Conservation (phyloP, 2,888 invertebrate genomes). For the Melanotus villosus region DNA sequence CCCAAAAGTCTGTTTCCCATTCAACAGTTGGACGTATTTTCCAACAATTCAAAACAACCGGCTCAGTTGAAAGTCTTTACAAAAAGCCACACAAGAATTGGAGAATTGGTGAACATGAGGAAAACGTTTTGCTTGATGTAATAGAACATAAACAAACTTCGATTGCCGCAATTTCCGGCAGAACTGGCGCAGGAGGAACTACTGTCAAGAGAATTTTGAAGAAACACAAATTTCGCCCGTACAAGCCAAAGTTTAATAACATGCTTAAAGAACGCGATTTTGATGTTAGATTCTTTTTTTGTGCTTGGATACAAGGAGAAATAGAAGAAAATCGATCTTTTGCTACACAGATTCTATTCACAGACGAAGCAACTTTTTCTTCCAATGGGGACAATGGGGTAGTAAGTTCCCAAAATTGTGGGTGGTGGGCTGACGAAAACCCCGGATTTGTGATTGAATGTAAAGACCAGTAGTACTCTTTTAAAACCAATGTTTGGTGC, state of each 20-base stretch:
- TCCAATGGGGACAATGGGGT: conserved; percentile 8
- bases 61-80: too few species aligned
- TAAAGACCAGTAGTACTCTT: conserved; percentile 17
- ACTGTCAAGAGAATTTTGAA: neutral
- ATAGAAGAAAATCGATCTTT: conserved; percentile 8
- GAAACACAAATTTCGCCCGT: neutral
- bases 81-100: too few species aligned
- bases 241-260: conserved; percentile 9
- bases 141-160: too few species aligned
- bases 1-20: too few species aligned
- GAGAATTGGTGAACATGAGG: too few species aligned
- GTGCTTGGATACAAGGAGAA: conserved; percentile 7
- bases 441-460: neutral
- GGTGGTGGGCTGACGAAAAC: conserved; percentile 21
- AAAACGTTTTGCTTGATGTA: too few species aligned
- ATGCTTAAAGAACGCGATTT: conserved; percentile 9
- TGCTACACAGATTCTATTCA: conserved; percentile 12
- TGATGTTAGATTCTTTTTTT: conserved; percentile 7
- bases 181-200: too few species aligned
- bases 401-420: conserved; percentile 18
- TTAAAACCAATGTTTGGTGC: conserved; percentile 29
- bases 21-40: too few species aligned
- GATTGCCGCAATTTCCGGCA: too few species aligned
- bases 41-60: too few species aligned
- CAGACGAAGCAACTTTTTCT: conserved; percentile 13